Base-by-base conservation (phyloP, 2,888 invertebrate genomes). In the Lithophane socia region DNA sequence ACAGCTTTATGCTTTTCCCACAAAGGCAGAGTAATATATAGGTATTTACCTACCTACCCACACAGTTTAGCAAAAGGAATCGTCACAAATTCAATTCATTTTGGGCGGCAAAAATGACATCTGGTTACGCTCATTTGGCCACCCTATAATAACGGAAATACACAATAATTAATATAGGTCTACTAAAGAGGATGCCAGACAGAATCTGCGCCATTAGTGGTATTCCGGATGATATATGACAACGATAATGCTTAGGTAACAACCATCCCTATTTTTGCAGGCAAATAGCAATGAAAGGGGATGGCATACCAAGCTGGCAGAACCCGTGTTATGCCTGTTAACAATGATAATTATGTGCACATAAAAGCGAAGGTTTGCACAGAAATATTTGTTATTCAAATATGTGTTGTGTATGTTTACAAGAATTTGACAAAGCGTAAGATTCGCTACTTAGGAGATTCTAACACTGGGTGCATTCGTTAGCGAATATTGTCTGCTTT, bases 371-470 rank as follows among this genome's bases (percentile, higher is more conserved):
- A 24, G 21, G 42, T 61, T 67, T 44, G 29, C n/a, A 10, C n/a
- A 2, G 0, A 73, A 7, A 49, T n/a, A 60, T 61, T 29, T 80
- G 66, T 29, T 66, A 58, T 65, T 66, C 47, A 79, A 66, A 67
- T 78, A n/a, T 60, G 5, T 76, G 16, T 10, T n/a, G 58, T 13
- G 44, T 21, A 60, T 2, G 29, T 37, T 69, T 24, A 21, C 54
- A 56, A 49, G 71, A 79, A 77, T 63, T 78, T 61, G 21, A 47
- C 54, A 79, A 78, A 71, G 71, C 79, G 79, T 63, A 49, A 78
- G 79, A 78, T 78, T 77, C 21, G 1, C 10, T 21, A 7, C 24
- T 16, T 16, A 61, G 52, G 18, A 37, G 29, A 10, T n/a, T 10
- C 29, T n/a, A 16, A 60, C 52, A 69, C 16, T 44, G 13, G 10